Evolutionary conservation across 2,797 vertebrate species (phyloP), one percentile per base, ranked within the genome.

Genomic region (Microctenopoma lineatum): DNA sequence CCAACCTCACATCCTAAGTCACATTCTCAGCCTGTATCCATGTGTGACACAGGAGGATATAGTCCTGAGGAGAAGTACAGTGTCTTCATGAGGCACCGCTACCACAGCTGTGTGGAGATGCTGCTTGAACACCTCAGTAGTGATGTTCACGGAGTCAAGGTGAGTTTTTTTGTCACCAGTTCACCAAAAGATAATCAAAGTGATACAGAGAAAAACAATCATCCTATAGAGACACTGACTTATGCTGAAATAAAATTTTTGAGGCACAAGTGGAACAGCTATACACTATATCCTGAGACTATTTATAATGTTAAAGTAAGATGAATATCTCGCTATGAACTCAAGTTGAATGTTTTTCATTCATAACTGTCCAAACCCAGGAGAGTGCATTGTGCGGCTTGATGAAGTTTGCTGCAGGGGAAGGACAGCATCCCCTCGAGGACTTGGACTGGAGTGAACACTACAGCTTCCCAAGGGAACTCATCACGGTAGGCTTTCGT

Each of bases 11-110:
- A 5, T 34, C 50, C 4, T 18, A 12, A 10, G 21, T 50, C 5
- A n/a, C 1, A 16, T 10, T 18, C 5, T 57, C 4, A 13, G 2
- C 46, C 1, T 57, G 4, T 29, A 1, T 63, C 1, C 41, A 34
- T 58, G 34, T 36, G 2, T 46, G 44, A 0, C 64, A 0, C 82
- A 97, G 96, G 84, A 8, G 68, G 7, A 1, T 47, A 2, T 53
- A 92, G 91, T 44, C 94, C 96, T 0, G 88, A 93, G 6, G 91
- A 95, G 1, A 98, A 96, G 63, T 99, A 98, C 79, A 89, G 60
- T 44, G 86, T 97, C 1, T 99, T 97, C 93, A 95, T 98, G 94
- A 89, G 96, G 42, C 95, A 99, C 64, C 94, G 97, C 1, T 99
- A 99, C 84, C 89, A 87, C 32, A 94, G 92, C 69, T 97, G 96